Evolutionary conservation across 1,140 invertebrate species (phyloP), one percentile per base, ranked within the genome.

Genomic region (Drosophila equinoxialis): DNA sequence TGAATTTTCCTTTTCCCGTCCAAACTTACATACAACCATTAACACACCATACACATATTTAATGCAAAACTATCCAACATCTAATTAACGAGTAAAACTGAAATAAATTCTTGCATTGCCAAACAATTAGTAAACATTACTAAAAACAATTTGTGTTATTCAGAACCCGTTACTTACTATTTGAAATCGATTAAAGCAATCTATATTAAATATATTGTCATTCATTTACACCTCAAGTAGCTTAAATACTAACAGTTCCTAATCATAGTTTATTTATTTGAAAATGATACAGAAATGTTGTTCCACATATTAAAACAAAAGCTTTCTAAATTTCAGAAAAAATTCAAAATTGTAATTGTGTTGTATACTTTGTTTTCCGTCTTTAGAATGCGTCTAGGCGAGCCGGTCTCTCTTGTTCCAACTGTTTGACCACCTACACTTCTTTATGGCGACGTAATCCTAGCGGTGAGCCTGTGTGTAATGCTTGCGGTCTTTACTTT

Each of bases 401-500:
- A 71, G 94, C 95, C 10, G 98, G 98, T 58, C 94, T 98, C 68
- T 94, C 94, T 60, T 99, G 98, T 93, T 96, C 96, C 80, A 99
- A 99, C 92, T 99, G 98, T 92, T 93, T 94, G 63, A 98, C 98
- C 1, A 94, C 92, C 14, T 95, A 95, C 5, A 98, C 98, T 6
- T 98, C 97, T 3, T 93, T 99, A 74, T 99, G 98, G 98, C 94
- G 97, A 71, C 94, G 97, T 77, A 98, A 98, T 93, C 92, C 95
- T 14, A 92, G 95, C 65, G 97, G 97, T 10, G 97, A 98, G 91
- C 96, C 97, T 2, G 97, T 98, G 2, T 98, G 98, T 93, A 98
- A 98, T 93, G 98, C 98, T 4, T 99, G 98, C 91, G 98, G 98
- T 10, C 94, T 98, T 3, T 99, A 98, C 93, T 98, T 93, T 93